Evolutionary conservation across 2,888 invertebrate species (phyloP), one percentile per base, ranked within the genome.

Genomic region (Achlya flavicornis): DNA sequence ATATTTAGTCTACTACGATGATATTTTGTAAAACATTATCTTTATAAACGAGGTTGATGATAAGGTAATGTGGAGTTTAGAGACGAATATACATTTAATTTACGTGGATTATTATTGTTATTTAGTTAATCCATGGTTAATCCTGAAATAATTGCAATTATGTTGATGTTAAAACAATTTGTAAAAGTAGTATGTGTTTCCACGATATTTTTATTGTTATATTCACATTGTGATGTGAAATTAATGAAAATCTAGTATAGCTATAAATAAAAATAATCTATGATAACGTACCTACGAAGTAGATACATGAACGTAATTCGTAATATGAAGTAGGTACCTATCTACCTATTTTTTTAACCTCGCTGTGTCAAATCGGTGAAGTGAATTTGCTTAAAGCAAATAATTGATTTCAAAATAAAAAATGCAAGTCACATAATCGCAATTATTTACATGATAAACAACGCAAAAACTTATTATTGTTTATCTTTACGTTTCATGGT

Each of bases 1-100:
- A 19, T 53, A 53, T 19, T 53, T 53, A 53, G 53, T 48, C 48
- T 16, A 48, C 48, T 48, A 53, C 16, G 16, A 53, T 53, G 19
- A 53, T 46, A 11, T 12, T n/a, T 46, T 46, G n/a, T n/a, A n/a
- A 6, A 7, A n/a, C n/a, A 46, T 46, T 46, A 46, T 53, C 53
- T 53, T 53, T 10, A 53, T 0, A 19, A 53, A 53, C 19, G 53
- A 53, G 53, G 53, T 53, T 53, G 53, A 19, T 53, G 53, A 53
- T 53, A 53, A 19, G 53, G 10, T 3, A 10, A 53, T n/a, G 7
- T 7, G 46, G 43, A 43, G 12, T 43, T 14, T 46, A 6, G 5
- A 6, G 4, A 46, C 14, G 46, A n/a, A 46, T 14, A 14, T 14
- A 43, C 14, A 43, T 14, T 5, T 3, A 43, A 43, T 46, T n/a